Conservation (phyloP, 2,888 invertebrate genomes). For the Drosophila sordidapex region DNA sequence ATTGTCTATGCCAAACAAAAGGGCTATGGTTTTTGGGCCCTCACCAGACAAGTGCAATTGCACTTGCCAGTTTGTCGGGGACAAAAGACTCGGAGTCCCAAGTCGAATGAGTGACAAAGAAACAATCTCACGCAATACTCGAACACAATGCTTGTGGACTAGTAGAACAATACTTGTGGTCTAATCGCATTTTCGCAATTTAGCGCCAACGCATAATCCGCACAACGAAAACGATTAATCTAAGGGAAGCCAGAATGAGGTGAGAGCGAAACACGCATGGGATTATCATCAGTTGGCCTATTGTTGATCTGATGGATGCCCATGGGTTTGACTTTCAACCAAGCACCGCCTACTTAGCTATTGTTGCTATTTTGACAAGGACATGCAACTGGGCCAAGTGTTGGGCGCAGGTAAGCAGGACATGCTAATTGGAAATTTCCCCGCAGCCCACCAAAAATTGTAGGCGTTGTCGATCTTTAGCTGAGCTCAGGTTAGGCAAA, state of each 20-base stretch:
- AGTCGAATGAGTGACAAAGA: slow-evolving; percentile 34
- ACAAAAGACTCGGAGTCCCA: slow-evolving; percentile 29
- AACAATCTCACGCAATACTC: slow-evolving; percentile 61
- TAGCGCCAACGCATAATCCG: slow-evolving; percentile 81
- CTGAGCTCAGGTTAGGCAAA: slow-evolving; percentile 44
- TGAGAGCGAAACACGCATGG: slow-evolving; percentile 41
- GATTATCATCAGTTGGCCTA: slow-evolving; percentile 77
- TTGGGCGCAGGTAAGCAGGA: slow-evolving; percentile 46
- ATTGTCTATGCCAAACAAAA: slow-evolving; percentile 36
- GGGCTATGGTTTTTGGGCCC: slow-evolving; percentile 10
- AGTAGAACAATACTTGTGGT: slow-evolving; percentile 23
- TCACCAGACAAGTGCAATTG: slow-evolving; percentile 36
- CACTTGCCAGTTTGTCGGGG: slow-evolving; percentile 35
- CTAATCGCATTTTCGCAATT: slow-evolving; percentile 79
- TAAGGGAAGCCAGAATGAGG: slow-evolving; percentile 20
- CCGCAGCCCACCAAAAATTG: background rate
- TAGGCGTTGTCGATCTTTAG: slow-evolving; percentile 81
- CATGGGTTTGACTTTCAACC: slow-evolving; percentile 61
- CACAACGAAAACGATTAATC: slow-evolving; percentile 74
- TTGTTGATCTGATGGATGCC: slow-evolving; percentile 55
- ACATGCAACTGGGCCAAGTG: slow-evolving; percentile 42
- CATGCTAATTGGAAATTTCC: slow-evolving; percentile 71
- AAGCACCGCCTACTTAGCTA: slow-evolving; percentile 61
- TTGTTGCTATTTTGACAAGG: slow-evolving; percentile 84
- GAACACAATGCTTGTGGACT: slow-evolving; percentile 11